Evolutionary conservation across 2,888 invertebrate species (phyloP), one percentile per base, ranked within the genome.

Genomic region (Spodoptera littoralis): DNA sequence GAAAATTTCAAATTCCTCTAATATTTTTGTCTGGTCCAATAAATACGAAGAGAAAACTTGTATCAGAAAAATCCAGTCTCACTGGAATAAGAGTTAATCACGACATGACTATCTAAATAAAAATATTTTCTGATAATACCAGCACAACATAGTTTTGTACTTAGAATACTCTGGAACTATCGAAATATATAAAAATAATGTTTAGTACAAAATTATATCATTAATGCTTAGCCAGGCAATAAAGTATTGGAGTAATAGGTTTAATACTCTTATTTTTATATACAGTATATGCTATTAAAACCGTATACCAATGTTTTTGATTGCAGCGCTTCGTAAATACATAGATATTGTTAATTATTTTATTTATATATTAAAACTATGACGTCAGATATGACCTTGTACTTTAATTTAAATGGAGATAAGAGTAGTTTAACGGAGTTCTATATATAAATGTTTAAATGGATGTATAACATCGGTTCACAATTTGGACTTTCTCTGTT

Each of bases 361-460:
- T 52, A 59, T 64, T 27, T 57, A 50, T 59, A 44, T 59, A 63
- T 51, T 50, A 60, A 24, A 49, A 49, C 76, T 74, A 81, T 90
- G 89, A 90, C 91, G 91, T 89, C 86, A 86, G 56, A 70, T 13
- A 18, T 63, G 83, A 81, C 91, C 90, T 91, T 90, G 88, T 87
- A 81, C 81, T 85, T 84, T 81, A 82, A 78, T 82, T 81, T 83
- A 73, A 63, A 76, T 70, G 43, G 45, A 60, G 50, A 63, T 57
- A 65, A 58, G 30, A 48, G 43, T 36, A 60, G 57, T 58, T 60
- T 49, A 46, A 36, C 48, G 11, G 5, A 11, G 13, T 45, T 11
- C 48, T 30, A n/a, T 48, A 27, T n/a, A 27, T 43, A 12, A 12
- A 24, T 30, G 22, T 58, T 45, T 12, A 22, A 13, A 12, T 12